Base-by-base conservation (phyloP, 37 sponge, comb jelly and placozoan genomes). In the Amphimedon queenslandica region DNA sequence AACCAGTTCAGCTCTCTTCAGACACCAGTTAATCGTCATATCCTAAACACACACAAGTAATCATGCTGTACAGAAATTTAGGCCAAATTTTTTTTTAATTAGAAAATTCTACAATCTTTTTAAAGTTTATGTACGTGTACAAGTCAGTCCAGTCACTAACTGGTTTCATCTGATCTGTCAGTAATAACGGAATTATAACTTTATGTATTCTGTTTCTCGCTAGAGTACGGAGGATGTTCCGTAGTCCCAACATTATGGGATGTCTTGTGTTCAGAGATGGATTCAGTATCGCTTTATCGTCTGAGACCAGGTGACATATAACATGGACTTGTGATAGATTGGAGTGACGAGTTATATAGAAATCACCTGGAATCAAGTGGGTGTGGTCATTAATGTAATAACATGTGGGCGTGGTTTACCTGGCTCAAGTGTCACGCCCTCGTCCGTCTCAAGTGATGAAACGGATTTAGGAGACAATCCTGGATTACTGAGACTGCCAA, bases 11-110 rank as follows among this genome's bases (percentile, higher is more conserved):
- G 94, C 94, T 63, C 98, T 73, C 80, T 78, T 89, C 57, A 94
- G 60, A 57, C 98, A 97, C 98, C 98, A 97, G 55, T 58, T 77
- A 1, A 94, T 80, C 38, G 92, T 94, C 90, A 94, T 94, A 23
- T 94, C 94, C 87, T 91, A 66, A 0, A 25, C 13, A 13, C 13
- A 13, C 13, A 47, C 13, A 47, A n/a, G n/a, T n/a, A n/a, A n/a
- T n/a, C n/a, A 47, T 47, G 13, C 53, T 18, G 8, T 47, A 18
- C 53, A 47, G 53, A 18, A 18, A 13, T 47, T 47, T 18, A 18
- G 53, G 53, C 53, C 8, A 47, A 8, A 47, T 18, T 47, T 8
- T 47, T 47, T 18, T 18, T 47, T 47, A 47, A 47, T 47, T 47
- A 47, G 53, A 47, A 8, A 58, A 37, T 6, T 60, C 39, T n/a